Percentiles rank a stretch among this genome's conserved stretches.
These are phyloP conservation scores for Hydraecia micacea DNA, from an alignment of 2,888 invertebrate species.

Conservation along the genomic window DNA sequence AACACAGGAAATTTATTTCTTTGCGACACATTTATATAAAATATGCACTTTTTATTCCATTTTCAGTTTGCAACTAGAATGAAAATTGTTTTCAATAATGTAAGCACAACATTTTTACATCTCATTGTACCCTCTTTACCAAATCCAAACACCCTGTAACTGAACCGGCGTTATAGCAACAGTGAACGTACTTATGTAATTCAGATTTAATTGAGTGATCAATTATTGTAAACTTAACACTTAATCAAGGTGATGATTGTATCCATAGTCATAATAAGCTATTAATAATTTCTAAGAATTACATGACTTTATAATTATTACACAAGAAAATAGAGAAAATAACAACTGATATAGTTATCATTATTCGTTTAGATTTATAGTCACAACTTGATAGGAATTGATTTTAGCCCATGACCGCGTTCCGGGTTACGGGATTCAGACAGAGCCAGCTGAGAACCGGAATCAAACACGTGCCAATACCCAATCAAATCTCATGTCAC, in stretches of 20 bases:
- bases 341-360: background rate
- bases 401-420: background rate
- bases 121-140: background rate
- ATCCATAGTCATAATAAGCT: conserved; percentile 29
- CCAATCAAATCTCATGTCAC: too few relatives aligned
- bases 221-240: conserved; percentile 32
- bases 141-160: conserved; percentile 25
- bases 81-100: background rate
- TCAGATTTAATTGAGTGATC: conserved; percentile 51
- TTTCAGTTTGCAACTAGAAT: background rate
- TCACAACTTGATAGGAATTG: background rate
- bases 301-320: conserved; percentile 2
- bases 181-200: conserved; percentile 32
- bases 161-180: conserved; percentile 18
- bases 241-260: conserved; percentile 29
- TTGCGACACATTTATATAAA: background rate
- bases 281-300: conserved; percentile 42
- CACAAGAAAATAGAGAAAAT: conserved; percentile 11
- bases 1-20: background rate
- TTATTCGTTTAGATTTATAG: background rate
- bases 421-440: background rate
- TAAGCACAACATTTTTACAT: background rate
- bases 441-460: background rate
- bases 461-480: background rate
- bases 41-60: background rate